Conservation (phyloP, 2,888 invertebrate genomes). For the Notodonta ziczac region DNA sequence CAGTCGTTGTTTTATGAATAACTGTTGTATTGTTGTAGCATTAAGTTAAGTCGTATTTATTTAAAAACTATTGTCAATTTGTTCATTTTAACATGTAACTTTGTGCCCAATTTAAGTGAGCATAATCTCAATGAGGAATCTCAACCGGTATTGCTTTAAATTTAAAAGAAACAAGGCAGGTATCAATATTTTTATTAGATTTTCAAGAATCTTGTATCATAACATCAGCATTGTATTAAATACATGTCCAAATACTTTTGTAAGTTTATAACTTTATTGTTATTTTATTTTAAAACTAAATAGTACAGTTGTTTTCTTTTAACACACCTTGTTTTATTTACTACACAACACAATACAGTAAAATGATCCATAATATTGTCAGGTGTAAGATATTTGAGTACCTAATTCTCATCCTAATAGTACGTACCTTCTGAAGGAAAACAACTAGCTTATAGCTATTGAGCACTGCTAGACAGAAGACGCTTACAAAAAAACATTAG, state of each 20-base stretch:
- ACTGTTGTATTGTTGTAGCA: slow-evolving; percentile 36
- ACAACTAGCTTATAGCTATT: too few species aligned
- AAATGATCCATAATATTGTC: too few species aligned
- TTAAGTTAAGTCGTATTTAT: slow-evolving; percentile 35
- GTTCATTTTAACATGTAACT: slow-evolving; percentile 9
- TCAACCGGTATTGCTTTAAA: slow-evolving; percentile 16
- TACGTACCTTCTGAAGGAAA: too few species aligned
- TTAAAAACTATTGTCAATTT: slow-evolving; percentile 16
- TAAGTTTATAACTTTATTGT: slow-evolving; percentile 32
- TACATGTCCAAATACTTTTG: slow-evolving; percentile 8
- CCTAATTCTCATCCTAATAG: too few species aligned
- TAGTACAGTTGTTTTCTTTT: slow-evolving; percentile 37
- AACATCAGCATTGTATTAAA: neutral
- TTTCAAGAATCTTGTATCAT: neutral
- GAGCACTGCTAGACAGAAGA: too few species aligned
- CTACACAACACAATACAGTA: neutral
- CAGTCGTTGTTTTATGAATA: neutral
- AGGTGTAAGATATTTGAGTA: too few species aligned
- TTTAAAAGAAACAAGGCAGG: neutral
- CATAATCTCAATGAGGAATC: slow-evolving; percentile 21
- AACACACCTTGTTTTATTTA: slow-evolving; percentile 35
- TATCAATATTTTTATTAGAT: slow-evolving; percentile 1
- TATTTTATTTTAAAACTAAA: slow-evolving; percentile 16
- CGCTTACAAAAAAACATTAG: too few species aligned
- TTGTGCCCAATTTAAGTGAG: slow-evolving; percentile 32